These are phyloP conservation scores for Formica aserva DNA, from an alignment of 2,888 invertebrate genomes.

Conservation along the genomic window DNA sequence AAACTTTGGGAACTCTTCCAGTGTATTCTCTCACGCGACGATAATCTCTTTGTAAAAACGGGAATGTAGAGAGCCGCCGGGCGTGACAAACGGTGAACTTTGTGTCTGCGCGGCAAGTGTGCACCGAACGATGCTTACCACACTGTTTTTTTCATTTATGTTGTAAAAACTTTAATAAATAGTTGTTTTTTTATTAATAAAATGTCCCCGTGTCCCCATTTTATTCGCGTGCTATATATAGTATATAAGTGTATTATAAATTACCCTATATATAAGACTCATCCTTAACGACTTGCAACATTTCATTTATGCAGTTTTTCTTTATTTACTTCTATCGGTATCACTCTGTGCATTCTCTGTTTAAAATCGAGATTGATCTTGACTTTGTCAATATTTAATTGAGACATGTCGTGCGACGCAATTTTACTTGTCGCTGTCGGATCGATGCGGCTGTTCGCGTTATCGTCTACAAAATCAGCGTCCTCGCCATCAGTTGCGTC, in stretches of 20 bases:
- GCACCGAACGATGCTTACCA: slow-evolving; percentile 64
- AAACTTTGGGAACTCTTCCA: neutral
- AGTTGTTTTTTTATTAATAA: slow-evolving; percentile 75
- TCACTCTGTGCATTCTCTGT: slow-evolving; percentile 62
- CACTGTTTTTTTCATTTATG: slow-evolving; percentile 68
- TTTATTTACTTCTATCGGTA: slow-evolving; percentile 39
- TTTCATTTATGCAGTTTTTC: neutral
- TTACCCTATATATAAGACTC: too few species aligned
- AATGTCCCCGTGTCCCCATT: neutral
- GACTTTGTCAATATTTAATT: neutral
- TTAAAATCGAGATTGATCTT: slow-evolving; percentile 1
- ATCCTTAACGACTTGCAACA: neutral
- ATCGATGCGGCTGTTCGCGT: neutral
- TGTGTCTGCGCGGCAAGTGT: slow-evolving; percentile 44
- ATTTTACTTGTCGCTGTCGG: neutral
- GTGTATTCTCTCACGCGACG: slow-evolving; percentile 14
- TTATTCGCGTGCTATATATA: neutral
- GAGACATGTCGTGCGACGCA: neutral
- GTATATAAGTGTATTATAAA: neutral
- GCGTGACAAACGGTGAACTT: slow-evolving; percentile 23
- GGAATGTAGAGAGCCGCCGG: neutral
- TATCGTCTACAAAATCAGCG: neutral
- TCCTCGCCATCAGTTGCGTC: neutral
- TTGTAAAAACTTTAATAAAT: slow-evolving; percentile 77
- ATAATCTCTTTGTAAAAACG: slow-evolving; percentile 21